These are phyloP conservation scores for Mizuhopecten yessoensis DNA, from an alignment of 1,140 invertebrate species.

Conservation along the genomic window DNA sequence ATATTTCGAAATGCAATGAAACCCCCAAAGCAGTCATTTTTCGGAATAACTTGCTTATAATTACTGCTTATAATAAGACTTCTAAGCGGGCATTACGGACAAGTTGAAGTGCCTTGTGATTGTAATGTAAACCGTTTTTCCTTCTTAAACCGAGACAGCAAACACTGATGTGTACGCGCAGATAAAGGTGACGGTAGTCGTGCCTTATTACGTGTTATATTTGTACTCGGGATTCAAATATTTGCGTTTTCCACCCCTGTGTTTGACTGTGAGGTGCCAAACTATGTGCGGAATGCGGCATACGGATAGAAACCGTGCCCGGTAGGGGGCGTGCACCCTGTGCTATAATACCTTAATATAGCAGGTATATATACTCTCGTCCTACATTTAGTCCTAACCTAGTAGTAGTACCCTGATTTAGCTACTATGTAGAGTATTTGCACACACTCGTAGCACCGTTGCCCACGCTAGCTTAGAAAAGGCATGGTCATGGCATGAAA, in stretches of 20 bases:
- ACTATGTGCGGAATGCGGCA: background rate
- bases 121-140: background rate
- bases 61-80: background rate
- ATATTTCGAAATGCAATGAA: background rate
- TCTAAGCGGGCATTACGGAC: background rate
- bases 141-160: conserved; percentile 30
- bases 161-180: background rate
- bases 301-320: background rate
- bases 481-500: too few relatives aligned
- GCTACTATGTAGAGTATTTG: background rate
- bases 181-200: conserved; percentile 31
- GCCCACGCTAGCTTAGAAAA: background rate
- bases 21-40: background rate
- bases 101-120: background rate
- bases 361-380: background rate
- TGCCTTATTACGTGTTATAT: background rate
- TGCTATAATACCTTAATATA: background rate
- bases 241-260: conserved; percentile 31
- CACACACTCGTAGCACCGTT: background rate
- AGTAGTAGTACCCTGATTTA: background rate
- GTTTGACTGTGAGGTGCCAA: background rate
- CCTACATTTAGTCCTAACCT: background rate
- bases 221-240: conserved; percentile 28
- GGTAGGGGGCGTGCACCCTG: background rate
- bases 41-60: background rate